These are phyloP conservation scores for Empidonax alnorum DNA, from an alignment of 2,113 vertebrate species.

Conservation along the genomic window DNA sequence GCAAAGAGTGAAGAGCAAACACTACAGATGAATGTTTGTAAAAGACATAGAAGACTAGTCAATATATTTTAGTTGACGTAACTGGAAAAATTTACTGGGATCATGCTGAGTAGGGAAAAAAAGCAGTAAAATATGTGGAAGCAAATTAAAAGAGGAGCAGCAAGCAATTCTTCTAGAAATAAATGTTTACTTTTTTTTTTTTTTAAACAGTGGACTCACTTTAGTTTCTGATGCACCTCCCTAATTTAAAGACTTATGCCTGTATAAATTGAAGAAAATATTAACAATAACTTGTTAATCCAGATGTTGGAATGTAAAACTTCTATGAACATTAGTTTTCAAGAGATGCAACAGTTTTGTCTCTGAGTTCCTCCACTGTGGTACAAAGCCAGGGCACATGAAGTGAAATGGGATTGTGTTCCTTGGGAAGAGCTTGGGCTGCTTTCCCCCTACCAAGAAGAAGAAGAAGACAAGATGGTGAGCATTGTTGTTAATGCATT, in stretches of 20 bases:
- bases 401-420: not conserved
- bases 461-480: slow-evolving; percentile 39
- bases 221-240: not conserved
- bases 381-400: not conserved
- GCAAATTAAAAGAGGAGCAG: not conserved
- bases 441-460: slow-evolving; percentile 31
- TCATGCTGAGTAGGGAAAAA: not conserved
- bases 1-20: not conserved
- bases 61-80: not conserved
- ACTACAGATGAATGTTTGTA: not conserved
- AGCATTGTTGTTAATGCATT: not conserved
- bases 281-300: not conserved
- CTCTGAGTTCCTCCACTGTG: not conserved
- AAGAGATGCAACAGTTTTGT: not conserved
- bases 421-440: not conserved
- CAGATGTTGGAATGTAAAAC: not conserved
- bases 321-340: not conserved
- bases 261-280: not conserved
- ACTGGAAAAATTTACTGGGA: not conserved
- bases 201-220: not conserved
- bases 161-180: not conserved
- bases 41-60: not conserved
- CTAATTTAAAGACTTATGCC: not conserved
- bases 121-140: not conserved
- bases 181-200: not conserved